Evolutionary conservation across 2,888 invertebrate species (phyloP).

Genomic region (Coecobrya sp.): DNA sequence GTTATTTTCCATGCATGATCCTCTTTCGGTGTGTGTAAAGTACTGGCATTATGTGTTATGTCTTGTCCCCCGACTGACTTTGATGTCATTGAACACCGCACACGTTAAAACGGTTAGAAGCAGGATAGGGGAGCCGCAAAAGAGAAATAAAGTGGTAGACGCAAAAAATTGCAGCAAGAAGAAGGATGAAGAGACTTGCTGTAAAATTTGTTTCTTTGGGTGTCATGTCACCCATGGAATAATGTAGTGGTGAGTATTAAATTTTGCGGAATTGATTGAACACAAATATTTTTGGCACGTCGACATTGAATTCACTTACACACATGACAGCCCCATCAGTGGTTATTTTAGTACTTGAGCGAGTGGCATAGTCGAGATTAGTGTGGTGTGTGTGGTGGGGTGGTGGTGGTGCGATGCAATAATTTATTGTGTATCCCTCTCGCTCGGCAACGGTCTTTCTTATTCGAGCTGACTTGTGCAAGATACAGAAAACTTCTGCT

Average conservation of each 20-base stretch:
- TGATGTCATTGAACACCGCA: constrained; percentile 50
- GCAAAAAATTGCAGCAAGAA: constrained; percentile 13
- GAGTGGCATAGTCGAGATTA: background rate
- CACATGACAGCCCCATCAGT: background rate
- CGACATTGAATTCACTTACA: constrained; percentile 71
- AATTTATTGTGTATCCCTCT: constrained; percentile 56
- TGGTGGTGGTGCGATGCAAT: constrained; percentile 44
- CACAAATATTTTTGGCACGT: constrained; percentile 55
- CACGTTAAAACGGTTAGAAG: background rate
- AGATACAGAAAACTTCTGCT: background rate
- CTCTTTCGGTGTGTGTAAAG: background rate
- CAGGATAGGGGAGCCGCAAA: background rate
- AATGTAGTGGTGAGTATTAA: background rate
- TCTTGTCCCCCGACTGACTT: constrained; percentile 29
- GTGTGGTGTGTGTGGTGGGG: background rate
- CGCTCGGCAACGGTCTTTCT: background rate
- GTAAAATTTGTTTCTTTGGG: background rate
- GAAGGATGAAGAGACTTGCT: background rate
- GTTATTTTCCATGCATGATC: background rate
- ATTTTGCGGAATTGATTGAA: constrained; percentile 26
- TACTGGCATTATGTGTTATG: background rate
- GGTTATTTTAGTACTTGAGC: background rate
- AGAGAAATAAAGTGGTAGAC: background rate
- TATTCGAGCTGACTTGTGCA: background rate
- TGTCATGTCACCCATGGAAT: constrained; percentile 43